Conservation (phyloP, 2,888 invertebrate genomes). For the Eristalinus sepulchralis region DNA sequence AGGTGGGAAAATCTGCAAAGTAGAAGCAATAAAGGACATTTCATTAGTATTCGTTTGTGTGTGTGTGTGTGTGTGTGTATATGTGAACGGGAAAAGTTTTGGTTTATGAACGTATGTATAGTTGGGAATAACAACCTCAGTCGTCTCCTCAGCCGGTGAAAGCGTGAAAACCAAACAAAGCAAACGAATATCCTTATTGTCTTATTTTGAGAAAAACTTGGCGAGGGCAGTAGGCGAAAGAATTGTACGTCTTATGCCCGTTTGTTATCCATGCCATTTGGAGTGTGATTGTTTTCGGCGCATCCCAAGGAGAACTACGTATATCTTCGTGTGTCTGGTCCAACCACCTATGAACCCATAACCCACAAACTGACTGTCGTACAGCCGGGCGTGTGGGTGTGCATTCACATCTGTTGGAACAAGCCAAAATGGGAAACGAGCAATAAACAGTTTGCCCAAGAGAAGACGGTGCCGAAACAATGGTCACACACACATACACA, state of each 20-base stretch:
- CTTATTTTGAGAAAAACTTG: constrained; percentile 28
- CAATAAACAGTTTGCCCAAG: constrained; percentile 13
- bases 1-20: constrained; percentile 75
- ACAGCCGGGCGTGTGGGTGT: not conserved
- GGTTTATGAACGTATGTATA: constrained; percentile 39
- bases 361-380: not conserved
- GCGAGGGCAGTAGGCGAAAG: not conserved
- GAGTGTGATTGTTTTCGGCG: constrained; percentile 56
- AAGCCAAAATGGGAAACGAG: constrained; percentile 29
- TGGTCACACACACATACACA: constrained; percentile 8
- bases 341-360: not conserved
- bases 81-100: constrained; percentile 28
- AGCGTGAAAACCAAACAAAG: constrained; percentile 52
- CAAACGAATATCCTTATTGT: constrained; percentile 45
- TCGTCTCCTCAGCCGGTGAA: constrained; percentile 2
- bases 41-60: constrained; percentile 47
- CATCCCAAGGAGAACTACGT: constrained; percentile 13
- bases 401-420: not conserved
- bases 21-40: constrained; percentile 43
- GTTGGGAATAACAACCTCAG: constrained; percentile 32
- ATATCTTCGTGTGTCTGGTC: constrained; percentile 20
- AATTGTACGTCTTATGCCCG: constrained; percentile 11
- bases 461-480: constrained; percentile 25
- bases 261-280: constrained; percentile 34
- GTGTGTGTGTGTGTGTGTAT: not conserved